Conservation (phyloP, 2,113 vertebrate genomes). For the Uropsilus gracilis region DNA sequence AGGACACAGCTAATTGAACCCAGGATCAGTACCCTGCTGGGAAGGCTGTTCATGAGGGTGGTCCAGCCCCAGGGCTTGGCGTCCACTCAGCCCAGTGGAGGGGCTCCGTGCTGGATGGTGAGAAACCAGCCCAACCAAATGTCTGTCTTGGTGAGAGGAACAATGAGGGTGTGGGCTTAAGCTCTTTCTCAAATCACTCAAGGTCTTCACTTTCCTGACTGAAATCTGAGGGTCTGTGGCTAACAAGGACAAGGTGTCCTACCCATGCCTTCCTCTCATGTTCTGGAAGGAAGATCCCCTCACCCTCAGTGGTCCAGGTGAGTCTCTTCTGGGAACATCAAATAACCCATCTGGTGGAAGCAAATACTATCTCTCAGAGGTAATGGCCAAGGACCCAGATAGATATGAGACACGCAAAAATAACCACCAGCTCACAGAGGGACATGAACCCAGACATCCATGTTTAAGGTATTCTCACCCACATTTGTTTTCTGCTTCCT, state of each 20-base stretch:
- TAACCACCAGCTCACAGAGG: neutral
- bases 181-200: neutral
- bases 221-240: neutral
- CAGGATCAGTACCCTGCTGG: no score
- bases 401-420: neutral
- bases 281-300: neutral
- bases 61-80: neutral
- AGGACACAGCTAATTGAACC: neutral
- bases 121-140: neutral
- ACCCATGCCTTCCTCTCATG: neutral
- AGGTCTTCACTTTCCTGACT: neutral
- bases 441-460: neutral
- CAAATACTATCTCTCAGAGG: neutral
- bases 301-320: neutral
- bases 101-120: neutral
- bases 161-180: neutral
- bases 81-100: neutral
- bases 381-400: neutral
- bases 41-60: neutral
- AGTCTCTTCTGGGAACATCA: neutral
- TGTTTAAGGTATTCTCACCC: neutral
- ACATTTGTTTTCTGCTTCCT: slow-evolving; percentile 48
- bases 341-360: neutral
- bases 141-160: neutral
- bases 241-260: neutral